phyloP scores from a whole-genome alignment of 2,888 invertebrate species.

The Oxytorus armatus region DNA sequence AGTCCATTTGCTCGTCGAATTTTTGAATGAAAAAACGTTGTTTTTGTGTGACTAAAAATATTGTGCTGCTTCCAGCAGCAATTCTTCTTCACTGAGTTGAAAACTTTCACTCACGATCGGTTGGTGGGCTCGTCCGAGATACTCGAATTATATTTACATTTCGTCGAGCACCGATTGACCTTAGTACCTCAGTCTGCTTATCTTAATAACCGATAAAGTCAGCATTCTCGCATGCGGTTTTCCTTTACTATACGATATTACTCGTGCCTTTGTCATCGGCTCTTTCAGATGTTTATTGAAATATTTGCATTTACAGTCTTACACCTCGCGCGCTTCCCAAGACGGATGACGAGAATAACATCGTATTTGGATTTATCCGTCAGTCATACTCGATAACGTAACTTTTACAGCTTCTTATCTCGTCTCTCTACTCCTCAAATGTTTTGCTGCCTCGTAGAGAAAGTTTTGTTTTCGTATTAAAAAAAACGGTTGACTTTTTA shows the following conservation, averaged over 20 bases:
- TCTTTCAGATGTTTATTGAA: neutral
- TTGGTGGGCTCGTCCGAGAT: neutral
- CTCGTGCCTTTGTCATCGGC: neutral
- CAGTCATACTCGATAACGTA: neutral
- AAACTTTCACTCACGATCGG: slow-evolving; percentile 16
- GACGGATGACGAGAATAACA: neutral
- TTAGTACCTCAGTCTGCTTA: slow-evolving; percentile 42
- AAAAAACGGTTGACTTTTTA: too few species aligned
- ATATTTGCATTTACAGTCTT: slow-evolving; percentile 29
- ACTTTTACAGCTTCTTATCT: neutral
- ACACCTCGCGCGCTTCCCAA: neutral
- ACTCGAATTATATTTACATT: slow-evolving; percentile 28
- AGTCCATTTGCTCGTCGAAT: neutral
- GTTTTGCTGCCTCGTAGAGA: too few species aligned
- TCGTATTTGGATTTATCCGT: slow-evolving; percentile 20
- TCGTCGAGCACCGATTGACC: slow-evolving; percentile 40
- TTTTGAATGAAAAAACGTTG: neutral
- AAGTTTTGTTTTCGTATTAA: too few species aligned
- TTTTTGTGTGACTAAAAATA: neutral
- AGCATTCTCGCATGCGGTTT: neutral
- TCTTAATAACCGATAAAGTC: slow-evolving; percentile 45
- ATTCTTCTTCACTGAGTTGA: neutral
- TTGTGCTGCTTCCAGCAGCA: neutral
- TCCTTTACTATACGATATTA: neutral
- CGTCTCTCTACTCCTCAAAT: too few species aligned